Conservation (phyloP, 2,888 invertebrate genomes). For the Odontothrips loti region DNA sequence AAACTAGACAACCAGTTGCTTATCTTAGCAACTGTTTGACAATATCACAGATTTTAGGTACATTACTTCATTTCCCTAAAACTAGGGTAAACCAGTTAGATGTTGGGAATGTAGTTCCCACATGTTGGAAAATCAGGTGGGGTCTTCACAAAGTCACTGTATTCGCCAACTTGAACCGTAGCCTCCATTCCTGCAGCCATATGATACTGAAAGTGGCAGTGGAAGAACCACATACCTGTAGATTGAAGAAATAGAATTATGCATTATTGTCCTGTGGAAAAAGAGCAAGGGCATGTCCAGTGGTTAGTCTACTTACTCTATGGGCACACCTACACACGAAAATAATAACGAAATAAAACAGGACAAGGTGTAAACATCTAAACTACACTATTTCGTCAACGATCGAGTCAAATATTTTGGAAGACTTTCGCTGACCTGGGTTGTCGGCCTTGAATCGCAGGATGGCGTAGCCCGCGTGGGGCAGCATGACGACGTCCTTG, state of each 20-base stretch:
- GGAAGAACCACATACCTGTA: neutral
- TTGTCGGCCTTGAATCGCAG: slow-evolving; percentile 54
- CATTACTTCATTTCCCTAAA: no score
- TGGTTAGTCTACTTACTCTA: no score
- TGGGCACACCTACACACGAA: neutral
- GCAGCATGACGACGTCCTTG: slow-evolving; percentile 61
- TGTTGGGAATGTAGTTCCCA: neutral
- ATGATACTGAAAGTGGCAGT: slow-evolving; percentile 11
- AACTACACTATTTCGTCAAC: neutral
- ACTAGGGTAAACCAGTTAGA: neutral
- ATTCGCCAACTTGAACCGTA: neutral
- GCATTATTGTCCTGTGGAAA: no score
- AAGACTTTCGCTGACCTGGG: slow-evolving; percentile 49
- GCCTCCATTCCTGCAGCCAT: neutral
- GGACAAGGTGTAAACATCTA: neutral
- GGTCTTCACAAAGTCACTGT: neutral
- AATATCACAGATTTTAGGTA: slow-evolving; percentile 3
- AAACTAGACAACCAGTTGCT: neutral
- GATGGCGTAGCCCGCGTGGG: slow-evolving; percentile 59
- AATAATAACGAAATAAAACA: neutral
- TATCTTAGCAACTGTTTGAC: no score
- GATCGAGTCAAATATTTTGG: neutral
- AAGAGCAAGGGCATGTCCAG: no score
- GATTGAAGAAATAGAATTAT: neutral
- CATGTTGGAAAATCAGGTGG: neutral